A percentile compares a stretch with the other conserved stretches of the same genome.
Evolutionary conservation across 23 tunicate species (phyloP).

Genomic region (Corella eumyota): DNA sequence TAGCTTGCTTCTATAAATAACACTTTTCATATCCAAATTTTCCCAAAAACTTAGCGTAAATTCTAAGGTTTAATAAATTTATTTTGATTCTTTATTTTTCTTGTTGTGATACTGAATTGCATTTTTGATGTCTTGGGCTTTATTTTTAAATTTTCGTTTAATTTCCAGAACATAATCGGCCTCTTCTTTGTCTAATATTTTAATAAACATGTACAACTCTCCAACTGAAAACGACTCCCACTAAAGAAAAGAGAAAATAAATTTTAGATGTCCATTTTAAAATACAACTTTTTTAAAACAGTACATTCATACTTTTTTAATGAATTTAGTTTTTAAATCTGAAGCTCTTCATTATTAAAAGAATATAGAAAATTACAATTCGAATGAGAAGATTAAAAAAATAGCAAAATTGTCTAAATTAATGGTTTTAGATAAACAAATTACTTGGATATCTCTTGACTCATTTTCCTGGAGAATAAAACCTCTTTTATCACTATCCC

Average conservation of each 20-base stretch:
- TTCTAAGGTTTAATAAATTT: too few relatives aligned
- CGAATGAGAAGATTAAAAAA: too few relatives aligned
- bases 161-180: conserved; percentile 54
- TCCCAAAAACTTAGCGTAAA: too few relatives aligned
- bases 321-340: not conserved
- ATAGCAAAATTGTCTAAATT: too few relatives aligned
- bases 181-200: conserved; percentile 77
- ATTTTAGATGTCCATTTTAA: not conserved
- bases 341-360: not conserved
- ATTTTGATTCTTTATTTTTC: too few relatives aligned
- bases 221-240: conserved; percentile 68
- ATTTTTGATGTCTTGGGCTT: conserved; percentile 31
- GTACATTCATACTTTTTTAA: not conserved
- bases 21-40: too few relatives aligned
- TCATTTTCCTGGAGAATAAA: conserved; percentile 88
- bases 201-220: conserved; percentile 61
- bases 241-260: conserved; percentile 22
- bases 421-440: too few relatives aligned
- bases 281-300: too few relatives aligned
- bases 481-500: conserved; percentile 46
- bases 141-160: conserved; percentile 38
- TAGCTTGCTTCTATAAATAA: too few relatives aligned
- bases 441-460: conserved; percentile 71
- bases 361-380: not conserved
- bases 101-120: conserved; percentile 59